Evolutionary conservation across 2,888 invertebrate genomes (phyloP).

Genomic region (Latheticus oryzae): DNA sequence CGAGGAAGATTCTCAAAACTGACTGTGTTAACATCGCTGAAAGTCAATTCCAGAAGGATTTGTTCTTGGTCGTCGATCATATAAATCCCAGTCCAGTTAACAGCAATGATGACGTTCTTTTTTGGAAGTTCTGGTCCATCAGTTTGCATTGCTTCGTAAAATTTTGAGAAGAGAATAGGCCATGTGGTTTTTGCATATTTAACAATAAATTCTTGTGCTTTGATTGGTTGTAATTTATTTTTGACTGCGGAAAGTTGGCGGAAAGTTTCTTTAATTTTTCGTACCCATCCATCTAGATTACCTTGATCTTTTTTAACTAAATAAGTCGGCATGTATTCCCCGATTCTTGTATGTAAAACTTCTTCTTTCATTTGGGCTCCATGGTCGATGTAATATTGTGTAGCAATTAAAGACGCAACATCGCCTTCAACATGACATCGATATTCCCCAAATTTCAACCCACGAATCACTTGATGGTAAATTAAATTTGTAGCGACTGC

Average conservation of each 20-base stretch:
- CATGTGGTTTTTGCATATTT: constrained; percentile 91
- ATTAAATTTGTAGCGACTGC: constrained; percentile 87
- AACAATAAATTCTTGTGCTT: constrained; percentile 91
- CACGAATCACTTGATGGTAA: constrained; percentile 88
- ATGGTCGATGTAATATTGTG: constrained; percentile 90
- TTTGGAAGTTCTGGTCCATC: constrained; percentile 76
- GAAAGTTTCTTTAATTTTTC: constrained; percentile 78
- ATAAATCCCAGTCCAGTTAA: constrained; percentile 94
- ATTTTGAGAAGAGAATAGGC: constrained; percentile 94
- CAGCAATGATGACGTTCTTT: constrained; percentile 87
- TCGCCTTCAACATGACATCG: constrained; percentile 86
- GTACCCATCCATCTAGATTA: constrained; percentile 76
- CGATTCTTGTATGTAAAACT: constrained; percentile 76
- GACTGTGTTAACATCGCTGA: constrained; percentile 86
- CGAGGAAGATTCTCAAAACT: constrained; percentile 69
- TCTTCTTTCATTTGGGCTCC: constrained; percentile 76
- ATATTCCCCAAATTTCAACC: constrained; percentile 93
- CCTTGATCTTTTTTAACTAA: constrained; percentile 66
- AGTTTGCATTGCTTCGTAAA: constrained; percentile 89
- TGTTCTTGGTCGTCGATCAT: constrained; percentile 93
- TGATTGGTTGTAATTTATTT: constrained; percentile 72
- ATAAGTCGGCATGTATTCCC: constrained; percentile 85
- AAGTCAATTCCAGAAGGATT: constrained; percentile 87
- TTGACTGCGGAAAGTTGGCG: constrained; percentile 78
- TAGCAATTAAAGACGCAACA: constrained; percentile 87